These are phyloP conservation scores for Emydura subglobosa DNA, from an alignment of 2,113 vertebrate genomes.

Conservation along the genomic window DNA sequence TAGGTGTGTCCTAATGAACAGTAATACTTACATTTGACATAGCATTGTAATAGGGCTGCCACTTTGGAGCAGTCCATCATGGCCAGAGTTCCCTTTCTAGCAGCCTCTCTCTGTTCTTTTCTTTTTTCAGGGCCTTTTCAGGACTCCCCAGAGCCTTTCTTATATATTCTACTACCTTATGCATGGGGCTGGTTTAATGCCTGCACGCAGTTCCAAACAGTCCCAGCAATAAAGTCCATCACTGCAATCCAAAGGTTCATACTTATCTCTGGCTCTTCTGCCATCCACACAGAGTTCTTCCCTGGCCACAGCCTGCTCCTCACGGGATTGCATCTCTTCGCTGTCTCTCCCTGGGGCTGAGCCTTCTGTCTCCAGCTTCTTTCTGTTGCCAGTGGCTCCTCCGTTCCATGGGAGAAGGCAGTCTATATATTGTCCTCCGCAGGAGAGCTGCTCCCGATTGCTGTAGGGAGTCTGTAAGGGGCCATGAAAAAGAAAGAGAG, in stretches of 20 bases:
- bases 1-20: background rate
- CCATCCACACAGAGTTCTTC: background rate
- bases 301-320: background rate
- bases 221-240: background rate
- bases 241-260: background rate
- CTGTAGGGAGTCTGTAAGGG: no score
- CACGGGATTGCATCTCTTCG: background rate
- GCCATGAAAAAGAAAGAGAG: no score
- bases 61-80: background rate
- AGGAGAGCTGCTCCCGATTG: background rate
- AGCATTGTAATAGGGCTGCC: background rate
- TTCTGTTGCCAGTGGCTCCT: background rate
- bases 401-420: background rate
- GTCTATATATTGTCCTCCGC: background rate
- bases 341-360: background rate
- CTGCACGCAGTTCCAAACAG: background rate
- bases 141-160: background rate
- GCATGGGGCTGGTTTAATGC: background rate
- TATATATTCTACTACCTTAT: background rate
- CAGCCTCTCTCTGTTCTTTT: background rate
- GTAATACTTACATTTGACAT: background rate
- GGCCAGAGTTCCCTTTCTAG: background rate
- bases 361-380: background rate
- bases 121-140: background rate
- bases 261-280: background rate